phyloP scores from a whole-genome alignment of 23 tunicate species.

The Trididemnum clinides region DNA sequence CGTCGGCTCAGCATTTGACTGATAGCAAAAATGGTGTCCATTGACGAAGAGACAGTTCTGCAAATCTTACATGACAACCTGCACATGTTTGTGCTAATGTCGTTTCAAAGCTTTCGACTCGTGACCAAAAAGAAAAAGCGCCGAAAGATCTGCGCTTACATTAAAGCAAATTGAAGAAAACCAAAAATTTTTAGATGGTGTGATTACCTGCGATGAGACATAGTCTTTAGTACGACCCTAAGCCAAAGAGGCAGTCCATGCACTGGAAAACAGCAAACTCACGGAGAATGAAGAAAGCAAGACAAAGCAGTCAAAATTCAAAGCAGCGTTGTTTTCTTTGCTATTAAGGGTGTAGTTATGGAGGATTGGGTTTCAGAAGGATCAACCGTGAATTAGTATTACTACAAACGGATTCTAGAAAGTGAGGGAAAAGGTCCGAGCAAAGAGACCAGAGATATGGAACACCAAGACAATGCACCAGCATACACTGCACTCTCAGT shows the following conservation, averaged over 20 bases:
- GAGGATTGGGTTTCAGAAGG: conserved; percentile 5
- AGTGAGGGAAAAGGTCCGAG: not conserved
- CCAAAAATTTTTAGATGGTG: not conserved
- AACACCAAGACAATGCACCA: conserved; percentile 10
- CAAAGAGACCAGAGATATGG: not conserved
- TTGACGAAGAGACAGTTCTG: not conserved
- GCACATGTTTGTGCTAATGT: conserved; percentile 15
- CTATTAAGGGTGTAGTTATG: not conserved
- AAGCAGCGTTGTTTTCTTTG: conserved; percentile 19
- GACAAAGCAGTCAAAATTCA: conserved; percentile 1
- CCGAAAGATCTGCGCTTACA: not conserved
- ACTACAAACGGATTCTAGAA: not conserved
- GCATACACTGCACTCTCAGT: conserved; percentile 10
- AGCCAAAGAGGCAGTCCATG: conserved; percentile 23
- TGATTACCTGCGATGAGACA: conserved; percentile 6
- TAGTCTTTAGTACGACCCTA: conserved; percentile 17
- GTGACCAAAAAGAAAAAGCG: not conserved
- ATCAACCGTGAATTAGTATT: conserved; percentile 7
- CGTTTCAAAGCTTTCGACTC: not conserved
- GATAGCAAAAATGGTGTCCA: not conserved
- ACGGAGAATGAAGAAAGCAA: conserved; percentile 16
- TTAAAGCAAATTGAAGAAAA: not conserved
- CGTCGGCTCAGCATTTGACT: not conserved
- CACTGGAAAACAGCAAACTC: conserved; percentile 11
- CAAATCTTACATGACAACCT: not conserved